Evolutionary conservation across 2,888 invertebrate species (phyloP).

Genomic region (Pteria penguin): DNA sequence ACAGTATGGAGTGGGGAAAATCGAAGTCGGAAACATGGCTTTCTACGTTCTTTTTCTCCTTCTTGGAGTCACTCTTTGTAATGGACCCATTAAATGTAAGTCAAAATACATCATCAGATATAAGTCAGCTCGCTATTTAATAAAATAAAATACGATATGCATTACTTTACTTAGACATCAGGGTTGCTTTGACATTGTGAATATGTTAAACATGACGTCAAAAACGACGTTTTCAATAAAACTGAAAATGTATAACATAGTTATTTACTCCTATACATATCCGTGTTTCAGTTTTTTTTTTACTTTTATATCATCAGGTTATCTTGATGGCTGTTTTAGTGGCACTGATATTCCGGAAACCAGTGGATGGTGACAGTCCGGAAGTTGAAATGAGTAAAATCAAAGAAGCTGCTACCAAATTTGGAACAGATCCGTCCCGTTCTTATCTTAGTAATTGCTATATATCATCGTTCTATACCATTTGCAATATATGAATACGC

Average conservation of each 20-base stretch:
- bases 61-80: conserved; percentile 55
- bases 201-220: too few relatives aligned
- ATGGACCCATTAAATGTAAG: conserved; percentile 58
- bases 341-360: conserved; percentile 31
- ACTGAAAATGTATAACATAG: neutral
- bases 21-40: conserved; percentile 60
- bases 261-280: neutral
- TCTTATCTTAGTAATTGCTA: conserved; percentile 18
- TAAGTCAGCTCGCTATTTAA: too few relatives aligned
- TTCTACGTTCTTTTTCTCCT: conserved; percentile 53
- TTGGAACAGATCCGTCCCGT: conserved; percentile 14
- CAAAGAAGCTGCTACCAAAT: conserved; percentile 9
- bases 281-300: neutral
- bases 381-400: conserved; percentile 30
- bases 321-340: conserved; percentile 32
- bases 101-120: too few relatives aligned
- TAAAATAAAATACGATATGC: too few relatives aligned
- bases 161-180: too few relatives aligned
- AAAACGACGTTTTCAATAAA: too few relatives aligned
- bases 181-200: too few relatives aligned
- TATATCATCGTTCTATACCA: too few relatives aligned
- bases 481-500: too few relatives aligned
- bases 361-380: conserved; percentile 31
- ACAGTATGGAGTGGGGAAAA: conserved; percentile 62
- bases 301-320: conserved; percentile 21